Evolutionary conservation across 2,113 vertebrate genomes (phyloP).

Genomic region (Xenopus laevis): DNA sequence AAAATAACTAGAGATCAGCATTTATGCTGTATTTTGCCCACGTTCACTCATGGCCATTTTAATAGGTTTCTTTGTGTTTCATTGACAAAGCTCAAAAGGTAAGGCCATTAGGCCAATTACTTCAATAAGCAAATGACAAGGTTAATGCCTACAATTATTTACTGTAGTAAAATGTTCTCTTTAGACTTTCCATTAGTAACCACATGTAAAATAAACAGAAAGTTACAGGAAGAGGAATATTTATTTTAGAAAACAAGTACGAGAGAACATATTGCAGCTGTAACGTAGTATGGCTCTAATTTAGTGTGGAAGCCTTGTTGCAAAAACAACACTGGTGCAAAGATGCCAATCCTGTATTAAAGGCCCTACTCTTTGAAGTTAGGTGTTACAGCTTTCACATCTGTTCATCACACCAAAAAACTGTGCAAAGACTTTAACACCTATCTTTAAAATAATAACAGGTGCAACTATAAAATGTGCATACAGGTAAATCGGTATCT

Average conservation of each 20-base stretch:
- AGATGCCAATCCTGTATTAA: not conserved
- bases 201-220: slow-evolving; percentile 33
- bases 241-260: slow-evolving; percentile 27
- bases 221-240: not conserved
- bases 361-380: not conserved
- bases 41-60: not conserved
- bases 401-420: not conserved
- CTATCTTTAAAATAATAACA: not conserved
- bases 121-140: slow-evolving; percentile 19
- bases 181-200: slow-evolving; percentile 28
- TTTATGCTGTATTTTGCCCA: not conserved
- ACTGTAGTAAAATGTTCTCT: slow-evolving; percentile 11
- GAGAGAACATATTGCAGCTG: slow-evolving; percentile 8
- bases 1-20: too few relatives aligned
- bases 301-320: not conserved
- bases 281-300: not conserved
- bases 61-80: not conserved
- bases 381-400: not conserved
- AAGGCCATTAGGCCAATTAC: slow-evolving; percentile 7
- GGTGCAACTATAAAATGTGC: not conserved
- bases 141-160: slow-evolving; percentile 21
- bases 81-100: slow-evolving; percentile 4
- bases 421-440: not conserved
- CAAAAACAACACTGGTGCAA: slow-evolving; percentile 11
- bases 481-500: too few relatives aligned